Percentiles rank a stretch among this genome's conserved stretches.
Conservation (phyloP, 2,113 vertebrate species). For the Seriola rivoliana region DNA sequence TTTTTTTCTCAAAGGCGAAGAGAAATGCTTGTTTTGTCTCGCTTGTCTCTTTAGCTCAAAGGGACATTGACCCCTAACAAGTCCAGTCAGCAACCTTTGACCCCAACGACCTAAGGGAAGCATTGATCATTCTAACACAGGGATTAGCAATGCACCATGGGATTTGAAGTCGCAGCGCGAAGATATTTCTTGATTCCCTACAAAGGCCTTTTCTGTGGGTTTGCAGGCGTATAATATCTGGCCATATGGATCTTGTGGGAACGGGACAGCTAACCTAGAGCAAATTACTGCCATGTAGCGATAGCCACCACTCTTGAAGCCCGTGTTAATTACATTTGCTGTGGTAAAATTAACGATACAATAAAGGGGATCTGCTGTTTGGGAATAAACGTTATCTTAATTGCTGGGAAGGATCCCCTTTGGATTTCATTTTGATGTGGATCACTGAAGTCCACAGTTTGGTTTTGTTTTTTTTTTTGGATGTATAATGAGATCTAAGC, state of each 20-base stretch:
- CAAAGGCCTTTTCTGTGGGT: not conserved
- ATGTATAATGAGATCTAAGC: conserved; percentile 68
- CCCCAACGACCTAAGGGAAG: conserved; percentile 32
- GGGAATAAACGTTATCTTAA: conserved; percentile 70
- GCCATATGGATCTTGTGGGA: conserved; percentile 29
- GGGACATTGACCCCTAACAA: conserved; percentile 66
- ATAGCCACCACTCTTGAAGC: conserved; percentile 44
- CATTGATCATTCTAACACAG: conserved; percentile 53
- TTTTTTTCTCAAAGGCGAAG: conserved; percentile 17
- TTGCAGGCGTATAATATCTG: conserved; percentile 25
- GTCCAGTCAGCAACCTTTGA: conserved; percentile 68
- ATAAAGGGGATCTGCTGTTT: conserved; percentile 60
- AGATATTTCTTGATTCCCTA: not conserved
- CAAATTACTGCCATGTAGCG: conserved; percentile 46
- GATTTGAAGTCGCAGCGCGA: conserved; percentile 54
- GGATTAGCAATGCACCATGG: conserved; percentile 61
- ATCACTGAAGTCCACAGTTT: conserved; percentile 50
- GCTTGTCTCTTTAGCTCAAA: conserved; percentile 59
- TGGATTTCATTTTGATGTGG: conserved; percentile 59
- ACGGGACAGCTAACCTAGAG: conserved; percentile 28
- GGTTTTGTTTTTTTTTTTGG: conserved; percentile 44
- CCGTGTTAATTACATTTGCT: conserved; percentile 60
- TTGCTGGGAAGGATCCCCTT: conserved; percentile 48
- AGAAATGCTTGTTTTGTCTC: conserved; percentile 71
- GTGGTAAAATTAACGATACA: conserved; percentile 49